Conservation (phyloP, 1,140 invertebrate genomes). For the Brachionus angularis region DNA sequence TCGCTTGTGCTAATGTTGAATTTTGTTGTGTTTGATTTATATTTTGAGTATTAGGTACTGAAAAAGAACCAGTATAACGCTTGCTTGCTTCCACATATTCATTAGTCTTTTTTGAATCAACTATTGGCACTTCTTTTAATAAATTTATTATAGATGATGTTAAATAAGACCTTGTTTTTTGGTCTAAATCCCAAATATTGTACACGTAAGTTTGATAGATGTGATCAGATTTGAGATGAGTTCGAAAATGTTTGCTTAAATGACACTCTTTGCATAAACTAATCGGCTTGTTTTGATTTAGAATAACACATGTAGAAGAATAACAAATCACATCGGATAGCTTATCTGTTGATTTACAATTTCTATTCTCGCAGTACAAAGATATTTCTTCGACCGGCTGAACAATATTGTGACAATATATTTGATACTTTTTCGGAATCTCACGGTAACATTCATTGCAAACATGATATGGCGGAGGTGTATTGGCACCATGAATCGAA, state of each 20-base stretch:
- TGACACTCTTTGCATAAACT: slow-evolving; percentile 70
- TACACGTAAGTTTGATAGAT: slow-evolving; percentile 63
- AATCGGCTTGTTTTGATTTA: slow-evolving; percentile 90
- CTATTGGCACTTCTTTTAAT: slow-evolving; percentile 56
- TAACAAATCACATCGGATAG: slow-evolving; percentile 94
- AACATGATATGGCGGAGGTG: slow-evolving; percentile 85
- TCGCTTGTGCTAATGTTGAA: no score
- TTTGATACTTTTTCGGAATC: slow-evolving; percentile 67
- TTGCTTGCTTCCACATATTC: not conserved
- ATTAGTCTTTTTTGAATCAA: slow-evolving; percentile 43
- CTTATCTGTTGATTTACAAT: slow-evolving; percentile 79
- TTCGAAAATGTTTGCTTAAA: slow-evolving; percentile 38
- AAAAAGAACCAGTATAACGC: not conserved
- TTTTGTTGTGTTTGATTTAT: no score
- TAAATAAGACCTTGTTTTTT: slow-evolving; percentile 2
- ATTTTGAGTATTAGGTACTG: not conserved
- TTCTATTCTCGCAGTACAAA: slow-evolving; percentile 94
- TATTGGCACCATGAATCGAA: slow-evolving; percentile 67
- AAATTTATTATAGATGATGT: slow-evolving; percentile 48
- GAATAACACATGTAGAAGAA: slow-evolving; percentile 88
- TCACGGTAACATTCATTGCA: slow-evolving; percentile 94
- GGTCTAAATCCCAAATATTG: slow-evolving; percentile 47
- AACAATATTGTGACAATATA: slow-evolving; percentile 81
- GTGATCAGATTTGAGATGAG: slow-evolving; percentile 47
- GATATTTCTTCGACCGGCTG: slow-evolving; percentile 90